Evolutionary conservation across 1,140 invertebrate genomes (phyloP).

Genomic region (Drosophila obscura): DNA sequence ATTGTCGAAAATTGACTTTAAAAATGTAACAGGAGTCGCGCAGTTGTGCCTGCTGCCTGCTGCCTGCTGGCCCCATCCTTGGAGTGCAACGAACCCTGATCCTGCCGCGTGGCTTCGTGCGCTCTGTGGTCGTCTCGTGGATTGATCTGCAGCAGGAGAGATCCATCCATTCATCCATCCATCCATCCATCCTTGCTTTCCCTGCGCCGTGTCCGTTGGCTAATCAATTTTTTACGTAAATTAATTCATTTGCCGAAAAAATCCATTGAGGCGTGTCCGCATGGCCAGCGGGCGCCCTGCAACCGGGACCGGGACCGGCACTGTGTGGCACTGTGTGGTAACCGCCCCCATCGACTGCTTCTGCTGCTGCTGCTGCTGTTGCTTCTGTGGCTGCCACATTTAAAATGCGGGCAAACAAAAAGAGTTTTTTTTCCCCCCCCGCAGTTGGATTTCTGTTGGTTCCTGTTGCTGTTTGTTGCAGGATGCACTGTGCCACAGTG

Average conservation of each 20-base stretch:
- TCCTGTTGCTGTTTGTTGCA: constrained; percentile 31
- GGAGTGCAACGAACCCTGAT: constrained; percentile 7
- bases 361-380: constrained; percentile 17
- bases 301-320: neutral
- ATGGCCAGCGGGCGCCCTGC: constrained; percentile 55
- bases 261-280: constrained; percentile 76
- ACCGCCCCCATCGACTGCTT: neutral
- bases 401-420: constrained; percentile 72
- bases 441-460: constrained; percentile 4
- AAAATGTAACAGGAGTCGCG: constrained; percentile 60
- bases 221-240: constrained; percentile 83
- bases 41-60: neutral
- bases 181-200: neutral
- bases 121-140: too few relatives aligned
- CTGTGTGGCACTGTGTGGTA: neutral
- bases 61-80: neutral
- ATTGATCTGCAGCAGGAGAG: neutral
- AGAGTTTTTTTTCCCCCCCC: constrained; percentile 36
- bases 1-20: constrained; percentile 65
- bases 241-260: constrained; percentile 84
- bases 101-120: too few relatives aligned
- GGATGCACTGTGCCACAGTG: constrained; percentile 61
- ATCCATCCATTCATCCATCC: neutral
- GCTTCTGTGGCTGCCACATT: constrained; percentile 60
- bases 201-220: constrained; percentile 11